Percentiles rank a stretch among this genome's conserved stretches.
These are phyloP conservation scores for Drymonia ruficornis DNA, from an alignment of 2,888 invertebrate genomes.

Conservation along the genomic window DNA sequence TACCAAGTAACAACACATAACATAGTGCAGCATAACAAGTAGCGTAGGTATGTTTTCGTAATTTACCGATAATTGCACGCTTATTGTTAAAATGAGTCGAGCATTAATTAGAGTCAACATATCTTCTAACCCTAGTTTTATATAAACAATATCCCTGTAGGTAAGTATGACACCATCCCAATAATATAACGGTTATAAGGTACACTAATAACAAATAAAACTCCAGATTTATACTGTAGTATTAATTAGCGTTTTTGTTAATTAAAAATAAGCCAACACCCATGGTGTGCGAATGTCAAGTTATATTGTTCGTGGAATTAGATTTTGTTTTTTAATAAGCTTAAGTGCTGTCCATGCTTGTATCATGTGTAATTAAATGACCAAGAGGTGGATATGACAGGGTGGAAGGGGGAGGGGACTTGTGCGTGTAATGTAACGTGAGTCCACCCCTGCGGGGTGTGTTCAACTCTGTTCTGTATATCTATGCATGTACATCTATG, in stretches of 20 bases:
- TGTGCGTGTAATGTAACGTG: conserved; percentile 47
- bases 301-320: conserved; percentile 59
- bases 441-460: conserved; percentile 44
- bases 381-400: conserved; percentile 38
- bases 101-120: background rate
- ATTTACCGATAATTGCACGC: conserved; percentile 5
- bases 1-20: conserved; percentile 24
- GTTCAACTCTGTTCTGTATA: conserved; percentile 19
- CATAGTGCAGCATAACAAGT: conserved; percentile 3
- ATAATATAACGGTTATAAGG: conserved; percentile 6
- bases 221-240: conserved; percentile 20
- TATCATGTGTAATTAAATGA: conserved; percentile 58
- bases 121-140: background rate
- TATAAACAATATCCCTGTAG: background rate
- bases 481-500: background rate
- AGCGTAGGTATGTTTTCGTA: background rate
- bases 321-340: conserved; percentile 67
- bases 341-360: conserved; percentile 53
- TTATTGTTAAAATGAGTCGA: background rate
- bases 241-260: conserved; percentile 31
- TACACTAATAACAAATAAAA: conserved; percentile 8
- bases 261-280: conserved; percentile 54
- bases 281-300: conserved; percentile 35
- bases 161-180: background rate
- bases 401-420: conserved; percentile 34